Evolutionary conservation across 2,888 invertebrate genomes (phyloP).

Genomic region (Atethmia centrago): DNA sequence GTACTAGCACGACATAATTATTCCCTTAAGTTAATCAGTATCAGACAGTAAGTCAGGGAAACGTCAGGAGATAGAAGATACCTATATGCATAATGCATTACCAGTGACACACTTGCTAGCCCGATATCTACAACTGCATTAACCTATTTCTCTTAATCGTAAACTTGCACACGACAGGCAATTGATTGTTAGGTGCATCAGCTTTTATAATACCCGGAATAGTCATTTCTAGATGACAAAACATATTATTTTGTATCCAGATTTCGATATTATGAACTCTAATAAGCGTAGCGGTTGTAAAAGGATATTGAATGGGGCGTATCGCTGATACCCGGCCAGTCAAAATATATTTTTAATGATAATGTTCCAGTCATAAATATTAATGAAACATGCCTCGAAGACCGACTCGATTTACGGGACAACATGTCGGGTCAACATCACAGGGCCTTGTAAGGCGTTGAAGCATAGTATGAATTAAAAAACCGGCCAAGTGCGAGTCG

Average conservation of each 20-base stretch:
- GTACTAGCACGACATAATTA: constrained; percentile 19
- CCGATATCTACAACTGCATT: constrained; percentile 54
- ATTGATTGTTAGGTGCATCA: constrained; percentile 12
- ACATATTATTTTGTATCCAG: constrained; percentile 40
- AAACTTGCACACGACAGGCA: constrained; percentile 40
- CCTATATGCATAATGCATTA: constrained; percentile 58
- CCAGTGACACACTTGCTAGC: constrained; percentile 50
- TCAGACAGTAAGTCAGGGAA: constrained; percentile 26
- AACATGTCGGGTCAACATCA: constrained; percentile 74
- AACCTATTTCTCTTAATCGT: constrained; percentile 46
- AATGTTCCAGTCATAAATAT: constrained; percentile 88
- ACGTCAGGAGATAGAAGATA: constrained; percentile 44
- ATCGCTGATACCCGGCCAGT: constrained; percentile 78
- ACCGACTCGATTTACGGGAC: constrained; percentile 75
- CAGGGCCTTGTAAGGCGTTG: constrained; percentile 64
- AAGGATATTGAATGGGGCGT: constrained; percentile 72
- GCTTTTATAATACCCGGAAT: constrained; percentile 11
- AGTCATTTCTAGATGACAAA: constrained; percentile 26
- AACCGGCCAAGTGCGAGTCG: no score
- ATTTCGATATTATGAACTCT: constrained; percentile 53
- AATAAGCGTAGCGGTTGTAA: constrained; percentile 68
- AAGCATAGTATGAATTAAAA: constrained; percentile 62
- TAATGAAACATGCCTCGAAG: constrained; percentile 84
- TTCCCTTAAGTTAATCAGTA: constrained; percentile 38
- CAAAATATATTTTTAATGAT: constrained; percentile 87